Evolutionary conservation across 2,113 vertebrate genomes (phyloP).

Genomic region (Sylvietta virens): DNA sequence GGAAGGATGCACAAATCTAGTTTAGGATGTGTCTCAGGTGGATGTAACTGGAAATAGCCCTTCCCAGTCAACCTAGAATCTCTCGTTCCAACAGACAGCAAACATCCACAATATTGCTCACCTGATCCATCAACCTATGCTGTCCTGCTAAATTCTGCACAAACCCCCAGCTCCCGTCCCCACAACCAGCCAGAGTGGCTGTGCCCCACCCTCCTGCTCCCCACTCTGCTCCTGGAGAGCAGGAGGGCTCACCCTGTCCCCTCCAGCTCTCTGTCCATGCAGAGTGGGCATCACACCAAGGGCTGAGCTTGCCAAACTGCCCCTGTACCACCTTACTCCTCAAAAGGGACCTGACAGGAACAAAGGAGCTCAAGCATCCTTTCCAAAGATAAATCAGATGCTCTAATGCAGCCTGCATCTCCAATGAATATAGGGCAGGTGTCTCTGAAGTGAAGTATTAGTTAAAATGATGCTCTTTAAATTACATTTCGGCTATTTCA

Average conservation of each 20-base stretch:
- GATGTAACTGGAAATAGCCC: background rate
- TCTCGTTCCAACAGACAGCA: rapidly evolving
- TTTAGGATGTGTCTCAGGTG: background rate
- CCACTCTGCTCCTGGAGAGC: background rate
- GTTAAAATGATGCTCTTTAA: conserved; percentile 75
- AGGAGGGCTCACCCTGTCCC: background rate
- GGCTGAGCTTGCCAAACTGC: rapidly evolving
- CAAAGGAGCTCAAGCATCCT: conserved; percentile 28
- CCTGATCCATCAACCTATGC: rapidly evolving
- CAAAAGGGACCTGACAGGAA: conserved; percentile 7
- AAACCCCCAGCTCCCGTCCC: background rate
- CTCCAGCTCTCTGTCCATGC: background rate
- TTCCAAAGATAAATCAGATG: conserved; percentile 59
- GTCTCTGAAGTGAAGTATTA: conserved; percentile 68
- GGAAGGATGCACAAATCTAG: background rate
- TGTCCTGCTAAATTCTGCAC: background rate
- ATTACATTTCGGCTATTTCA: conserved; percentile 70
- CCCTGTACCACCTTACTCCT: background rate
- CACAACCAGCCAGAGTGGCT: background rate
- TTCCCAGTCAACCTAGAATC: background rate
- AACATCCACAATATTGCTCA: background rate
- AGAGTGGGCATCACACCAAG: rapidly evolving
- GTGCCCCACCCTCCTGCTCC: background rate
- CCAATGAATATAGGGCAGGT: conserved; percentile 68
- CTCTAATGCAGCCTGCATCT: conserved; percentile 52